Conservation (phyloP, 2,797 vertebrate species). For the Micropoecilia bifurca region DNA sequence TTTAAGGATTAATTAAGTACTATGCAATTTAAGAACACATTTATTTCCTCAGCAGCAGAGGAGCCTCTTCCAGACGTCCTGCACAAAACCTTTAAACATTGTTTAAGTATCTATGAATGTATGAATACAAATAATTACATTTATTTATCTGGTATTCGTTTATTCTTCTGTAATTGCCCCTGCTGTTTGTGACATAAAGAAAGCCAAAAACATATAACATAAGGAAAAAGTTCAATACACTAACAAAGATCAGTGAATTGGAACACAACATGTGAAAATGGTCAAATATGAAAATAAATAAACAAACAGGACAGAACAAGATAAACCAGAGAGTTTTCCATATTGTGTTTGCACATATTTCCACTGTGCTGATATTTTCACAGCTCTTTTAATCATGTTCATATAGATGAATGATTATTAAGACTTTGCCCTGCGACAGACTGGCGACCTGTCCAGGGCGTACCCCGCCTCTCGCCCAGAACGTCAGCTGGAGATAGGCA, state of each 20-base stretch:
- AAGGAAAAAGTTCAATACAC: conserved; percentile 13
- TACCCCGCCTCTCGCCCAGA: too few relatives aligned
- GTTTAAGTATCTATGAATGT: conserved; percentile 3
- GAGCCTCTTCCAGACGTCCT: background rate
- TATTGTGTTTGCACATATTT: background rate
- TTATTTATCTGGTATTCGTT: background rate
- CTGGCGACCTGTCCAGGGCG: too few relatives aligned
- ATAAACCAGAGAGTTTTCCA: background rate
- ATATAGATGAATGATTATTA: background rate
- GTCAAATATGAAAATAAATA: conserved; percentile 8
- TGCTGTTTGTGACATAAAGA: conserved; percentile 16
- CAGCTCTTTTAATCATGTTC: background rate
- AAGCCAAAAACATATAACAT: conserved; percentile 14
- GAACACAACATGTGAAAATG: conserved; percentile 11
- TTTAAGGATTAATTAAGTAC: background rate
- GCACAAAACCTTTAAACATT: background rate
- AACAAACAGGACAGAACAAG: background rate
- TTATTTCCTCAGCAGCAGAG: background rate
- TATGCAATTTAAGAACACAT: background rate
- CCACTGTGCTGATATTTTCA: background rate
- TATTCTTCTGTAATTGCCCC: background rate
- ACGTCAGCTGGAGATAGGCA: too few relatives aligned
- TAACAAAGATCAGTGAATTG: conserved; percentile 26
- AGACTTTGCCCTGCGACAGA: too few relatives aligned
- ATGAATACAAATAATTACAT: background rate